Evolutionary conservation across 2,113 vertebrate species (phyloP), one percentile per base, ranked within the genome.

Genomic region (Xenus cinereus): DNA sequence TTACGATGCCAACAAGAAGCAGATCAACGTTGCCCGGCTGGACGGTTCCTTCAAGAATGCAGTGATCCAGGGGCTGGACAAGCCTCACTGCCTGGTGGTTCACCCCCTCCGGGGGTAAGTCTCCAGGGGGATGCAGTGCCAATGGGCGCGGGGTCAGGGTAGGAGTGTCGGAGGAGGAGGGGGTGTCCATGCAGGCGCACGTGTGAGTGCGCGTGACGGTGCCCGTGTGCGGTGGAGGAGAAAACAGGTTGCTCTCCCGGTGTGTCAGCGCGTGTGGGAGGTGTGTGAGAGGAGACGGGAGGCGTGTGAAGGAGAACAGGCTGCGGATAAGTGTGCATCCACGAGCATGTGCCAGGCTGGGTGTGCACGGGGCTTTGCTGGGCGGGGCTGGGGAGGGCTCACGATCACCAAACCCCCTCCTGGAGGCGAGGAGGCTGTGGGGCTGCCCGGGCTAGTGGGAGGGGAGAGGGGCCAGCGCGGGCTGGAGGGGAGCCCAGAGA

Each of bases 21-120:
- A 99, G 97, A 99, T 99, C 82, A 99, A 99, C 0, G 99, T 99
- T 83, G 99, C 99, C 50, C 98, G 99, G 77, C 98, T 99, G 90
- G 99, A 99, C 0, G 99, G 99, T 80, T 99, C 99, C 91, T 99
- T 99, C 97, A 99, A 99, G 97, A 99, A 99, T 0, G 99, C 99
- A 0, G 99, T 99, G 83, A 99, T 99, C 88, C 99, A 99, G 96
- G 99, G 99, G 73, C 97, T 99, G 95, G 99, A 99, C 94, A 99
- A 99, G 88, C 99, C 99, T 5, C 99, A 99, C 46, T 99, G 99
- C 97, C 98, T 99, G 48, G 99, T 99, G 24, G 98, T 99, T 76
- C 99, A 99, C 97, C 99, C 99, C 0, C 98, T 99, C 4, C 98
- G 97, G 7, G 99, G 99, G 99, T 99, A 30, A 73, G 98, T 97